Percentiles rank a stretch among this genome's conserved stretches.
Conservation (phyloP, 2,113 vertebrate genomes). For the Macquaria australasica region DNA sequence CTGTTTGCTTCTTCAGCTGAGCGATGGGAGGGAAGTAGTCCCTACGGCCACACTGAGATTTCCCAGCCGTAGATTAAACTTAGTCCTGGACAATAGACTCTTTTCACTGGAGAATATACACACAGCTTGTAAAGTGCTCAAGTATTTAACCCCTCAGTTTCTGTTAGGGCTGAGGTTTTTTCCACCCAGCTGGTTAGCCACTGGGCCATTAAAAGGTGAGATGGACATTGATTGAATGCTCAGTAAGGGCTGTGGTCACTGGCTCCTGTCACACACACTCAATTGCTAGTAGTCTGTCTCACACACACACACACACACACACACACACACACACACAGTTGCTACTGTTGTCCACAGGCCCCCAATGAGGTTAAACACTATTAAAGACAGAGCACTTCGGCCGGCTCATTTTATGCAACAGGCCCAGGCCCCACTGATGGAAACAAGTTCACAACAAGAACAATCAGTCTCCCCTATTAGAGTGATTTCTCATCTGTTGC, state of each 20-base stretch:
- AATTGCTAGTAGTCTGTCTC: neutral
- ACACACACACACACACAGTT: constrained; percentile 8
- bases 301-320: constrained; percentile 14
- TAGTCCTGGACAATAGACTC: constrained; percentile 43
- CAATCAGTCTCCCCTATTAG: neutral
- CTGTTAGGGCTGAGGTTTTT: constrained; percentile 15
- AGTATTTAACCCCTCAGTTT: constrained; percentile 54
- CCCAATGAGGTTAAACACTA: constrained; percentile 19
- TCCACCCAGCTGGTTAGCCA: constrained; percentile 27
- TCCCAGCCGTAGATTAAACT: constrained; percentile 63
- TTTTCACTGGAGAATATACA: constrained; percentile 37
- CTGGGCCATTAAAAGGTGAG: constrained; percentile 48
- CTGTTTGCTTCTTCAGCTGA: constrained; percentile 44
- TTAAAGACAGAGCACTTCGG: constrained; percentile 27
- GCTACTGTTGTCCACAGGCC: neutral
- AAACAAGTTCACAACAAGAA: constrained; percentile 19
- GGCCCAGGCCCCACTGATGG: constrained; percentile 6
- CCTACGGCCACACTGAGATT: constrained; percentile 53
- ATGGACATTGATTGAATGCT: constrained; percentile 62
- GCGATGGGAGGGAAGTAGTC: constrained; percentile 48
- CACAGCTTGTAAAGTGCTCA: neutral
- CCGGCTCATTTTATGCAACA: constrained; percentile 28
- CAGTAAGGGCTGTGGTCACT: constrained; percentile 48
- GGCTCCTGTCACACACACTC: constrained; percentile 59
- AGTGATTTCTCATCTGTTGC: constrained; percentile 26